These are phyloP conservation scores for Myzus persicae DNA, from an alignment of 1,140 invertebrate genomes.

Conservation along the genomic window DNA sequence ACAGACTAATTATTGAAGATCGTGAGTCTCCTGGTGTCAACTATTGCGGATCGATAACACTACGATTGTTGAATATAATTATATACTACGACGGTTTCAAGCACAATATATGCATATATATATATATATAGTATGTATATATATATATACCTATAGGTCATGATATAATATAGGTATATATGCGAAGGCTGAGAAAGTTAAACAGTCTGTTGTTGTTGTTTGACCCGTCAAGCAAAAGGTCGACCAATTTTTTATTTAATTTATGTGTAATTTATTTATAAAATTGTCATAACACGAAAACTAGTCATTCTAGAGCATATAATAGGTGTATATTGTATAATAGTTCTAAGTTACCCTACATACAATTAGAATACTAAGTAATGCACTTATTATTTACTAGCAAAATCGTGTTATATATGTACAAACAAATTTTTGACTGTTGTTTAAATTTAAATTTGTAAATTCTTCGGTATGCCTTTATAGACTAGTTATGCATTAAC, in stretches of 20 bases:
- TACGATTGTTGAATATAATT: neutral
- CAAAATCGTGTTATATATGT: too few species aligned
- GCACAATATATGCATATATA: neutral
- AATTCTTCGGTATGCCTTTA: too few species aligned
- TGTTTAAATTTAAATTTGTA: too few species aligned
- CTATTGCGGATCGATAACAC: constrained; percentile 39
- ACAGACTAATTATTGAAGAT: constrained; percentile 53
- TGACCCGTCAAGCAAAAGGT: neutral
- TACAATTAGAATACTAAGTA: too few species aligned
- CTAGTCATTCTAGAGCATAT: neutral
- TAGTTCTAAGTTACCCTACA: too few species aligned
- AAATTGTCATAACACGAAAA: neutral
- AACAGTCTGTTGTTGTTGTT: too few species aligned
- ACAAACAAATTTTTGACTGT: too few species aligned
- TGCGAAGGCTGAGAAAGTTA: neutral
- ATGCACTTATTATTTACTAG: too few species aligned
- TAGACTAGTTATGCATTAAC: too few species aligned
- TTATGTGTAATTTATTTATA: neutral
- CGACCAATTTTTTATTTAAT: neutral
- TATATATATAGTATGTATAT: neutral
- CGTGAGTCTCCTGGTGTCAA: constrained; percentile 58
- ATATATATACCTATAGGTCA: neutral
- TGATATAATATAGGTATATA: neutral
- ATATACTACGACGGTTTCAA: neutral
- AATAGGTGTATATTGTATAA: too few species aligned